These are phyloP conservation scores for Anolis sagrei DNA, from an alignment of 2,113 vertebrate genomes.

Conservation along the genomic window DNA sequence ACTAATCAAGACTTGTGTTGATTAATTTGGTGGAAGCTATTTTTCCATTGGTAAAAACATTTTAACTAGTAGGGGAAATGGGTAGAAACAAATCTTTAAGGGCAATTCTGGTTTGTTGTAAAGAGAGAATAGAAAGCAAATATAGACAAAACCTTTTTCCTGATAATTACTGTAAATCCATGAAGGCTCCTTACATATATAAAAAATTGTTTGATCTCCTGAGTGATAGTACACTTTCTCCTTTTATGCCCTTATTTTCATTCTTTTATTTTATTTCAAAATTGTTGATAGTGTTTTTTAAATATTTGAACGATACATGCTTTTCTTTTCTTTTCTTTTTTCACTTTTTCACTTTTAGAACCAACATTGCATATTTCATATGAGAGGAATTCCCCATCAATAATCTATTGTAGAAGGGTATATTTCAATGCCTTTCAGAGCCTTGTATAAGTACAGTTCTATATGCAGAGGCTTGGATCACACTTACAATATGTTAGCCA, in stretches of 20 bases:
- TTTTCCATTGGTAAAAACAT: not conserved
- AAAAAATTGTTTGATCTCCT: too few relatives aligned
- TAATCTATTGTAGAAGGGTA: too few relatives aligned
- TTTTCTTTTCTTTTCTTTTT: not conserved
- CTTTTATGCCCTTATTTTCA: too few relatives aligned
- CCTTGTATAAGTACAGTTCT: too few relatives aligned
- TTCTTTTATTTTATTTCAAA: too few relatives aligned
- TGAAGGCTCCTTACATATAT: too few relatives aligned
- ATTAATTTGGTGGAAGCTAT: not conserved
- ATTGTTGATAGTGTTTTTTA: not conserved
- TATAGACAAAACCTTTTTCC: not conserved
- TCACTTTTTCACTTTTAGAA: not conserved
- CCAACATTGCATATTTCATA: not conserved
- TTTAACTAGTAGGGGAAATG: not conserved
- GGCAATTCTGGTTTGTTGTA: not conserved
- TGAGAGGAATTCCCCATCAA: not conserved
- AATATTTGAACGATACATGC: not conserved
- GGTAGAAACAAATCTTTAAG: not conserved
- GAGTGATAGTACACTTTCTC: too few relatives aligned
- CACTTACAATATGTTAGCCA: too few relatives aligned
- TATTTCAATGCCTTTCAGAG: too few relatives aligned
- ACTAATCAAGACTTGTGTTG: conserved; percentile 10
- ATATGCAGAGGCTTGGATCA: too few relatives aligned
- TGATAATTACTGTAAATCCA: not conserved
- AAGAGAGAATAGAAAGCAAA: not conserved